Percentiles rank a stretch among this genome's conserved stretches.
Conservation (phyloP, 2,113 vertebrate genomes). For the Micromys minutus region DNA sequence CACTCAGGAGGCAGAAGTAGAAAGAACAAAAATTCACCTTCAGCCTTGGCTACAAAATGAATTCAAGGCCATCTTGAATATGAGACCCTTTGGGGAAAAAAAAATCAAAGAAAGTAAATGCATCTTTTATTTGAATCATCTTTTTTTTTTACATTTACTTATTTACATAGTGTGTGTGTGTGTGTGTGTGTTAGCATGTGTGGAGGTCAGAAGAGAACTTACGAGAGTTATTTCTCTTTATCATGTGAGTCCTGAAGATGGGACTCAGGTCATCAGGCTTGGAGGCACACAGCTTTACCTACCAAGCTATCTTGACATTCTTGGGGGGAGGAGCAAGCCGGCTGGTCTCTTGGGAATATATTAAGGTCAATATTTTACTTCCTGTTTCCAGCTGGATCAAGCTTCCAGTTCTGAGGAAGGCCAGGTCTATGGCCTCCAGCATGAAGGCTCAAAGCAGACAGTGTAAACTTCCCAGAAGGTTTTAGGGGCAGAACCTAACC, state of each 20-base stretch:
- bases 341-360: not conserved
- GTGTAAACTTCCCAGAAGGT: not conserved
- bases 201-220: not conserved
- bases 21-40: not conserved
- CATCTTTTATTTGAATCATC: not conserved
- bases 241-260: not conserved
- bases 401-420: not conserved
- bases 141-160: not conserved
- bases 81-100: not conserved
- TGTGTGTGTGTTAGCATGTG: not conserved
- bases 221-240: not conserved
- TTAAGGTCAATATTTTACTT: not conserved
- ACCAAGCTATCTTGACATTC: not conserved
- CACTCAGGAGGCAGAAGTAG: not conserved
- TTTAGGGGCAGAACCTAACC: not conserved
- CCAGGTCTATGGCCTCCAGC: not conserved
- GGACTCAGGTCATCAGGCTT: not conserved
- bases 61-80: not conserved
- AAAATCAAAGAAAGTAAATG: not conserved
- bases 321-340: not conserved
- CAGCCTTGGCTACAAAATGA: not conserved
- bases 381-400: not conserved
- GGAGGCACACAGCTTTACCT: not conserved
- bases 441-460: not conserved
- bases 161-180: too few species aligned